These are phyloP conservation scores for Mastacembelus armatus DNA, from an alignment of 2,797 vertebrate genomes.

Conservation along the genomic window DNA sequence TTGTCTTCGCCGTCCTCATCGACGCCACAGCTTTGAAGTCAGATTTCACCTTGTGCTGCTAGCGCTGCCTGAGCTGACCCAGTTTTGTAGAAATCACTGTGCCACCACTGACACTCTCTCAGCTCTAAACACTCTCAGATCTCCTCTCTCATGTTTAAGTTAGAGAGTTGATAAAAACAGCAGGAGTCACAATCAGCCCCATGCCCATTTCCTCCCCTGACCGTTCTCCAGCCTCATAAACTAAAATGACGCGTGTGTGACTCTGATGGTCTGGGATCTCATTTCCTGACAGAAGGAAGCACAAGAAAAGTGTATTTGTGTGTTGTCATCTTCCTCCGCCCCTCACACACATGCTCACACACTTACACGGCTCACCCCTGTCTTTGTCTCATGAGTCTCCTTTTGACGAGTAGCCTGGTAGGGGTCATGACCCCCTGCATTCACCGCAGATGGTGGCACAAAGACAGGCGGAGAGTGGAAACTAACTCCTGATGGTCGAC, in stretches of 20 bases:
- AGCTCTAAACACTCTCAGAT: slow-evolving; percentile 30
- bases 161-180: slow-evolving; percentile 15
- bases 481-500: slow-evolving; percentile 40
- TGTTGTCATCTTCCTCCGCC: slow-evolving; percentile 44
- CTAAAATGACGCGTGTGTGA: slow-evolving; percentile 49
- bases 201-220: slow-evolving; percentile 37
- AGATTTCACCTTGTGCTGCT: slow-evolving; percentile 41
- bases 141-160: slow-evolving; percentile 20
- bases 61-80: slow-evolving; percentile 54
- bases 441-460: slow-evolving; percentile 83
- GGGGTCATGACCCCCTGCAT: slow-evolving; percentile 69
- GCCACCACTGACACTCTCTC: slow-evolving; percentile 14
- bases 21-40: slow-evolving; percentile 57
- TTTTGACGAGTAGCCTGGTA: slow-evolving; percentile 55
- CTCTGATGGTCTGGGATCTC: slow-evolving; percentile 39
- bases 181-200: slow-evolving; percentile 31
- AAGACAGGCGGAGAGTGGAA: slow-evolving; percentile 55
- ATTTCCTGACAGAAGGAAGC: slow-evolving; percentile 57
- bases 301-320: slow-evolving; percentile 46
- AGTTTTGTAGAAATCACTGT: slow-evolving; percentile 38
- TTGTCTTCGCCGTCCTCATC: slow-evolving; percentile 24
- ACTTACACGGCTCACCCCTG: slow-evolving; percentile 54
- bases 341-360: slow-evolving; percentile 49
- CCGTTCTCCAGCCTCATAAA: slow-evolving; percentile 18
- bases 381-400: slow-evolving; percentile 59